Base-by-base conservation (phyloP, 2,797 vertebrate genomes). In the Oreonectes daqikongensis region DNA sequence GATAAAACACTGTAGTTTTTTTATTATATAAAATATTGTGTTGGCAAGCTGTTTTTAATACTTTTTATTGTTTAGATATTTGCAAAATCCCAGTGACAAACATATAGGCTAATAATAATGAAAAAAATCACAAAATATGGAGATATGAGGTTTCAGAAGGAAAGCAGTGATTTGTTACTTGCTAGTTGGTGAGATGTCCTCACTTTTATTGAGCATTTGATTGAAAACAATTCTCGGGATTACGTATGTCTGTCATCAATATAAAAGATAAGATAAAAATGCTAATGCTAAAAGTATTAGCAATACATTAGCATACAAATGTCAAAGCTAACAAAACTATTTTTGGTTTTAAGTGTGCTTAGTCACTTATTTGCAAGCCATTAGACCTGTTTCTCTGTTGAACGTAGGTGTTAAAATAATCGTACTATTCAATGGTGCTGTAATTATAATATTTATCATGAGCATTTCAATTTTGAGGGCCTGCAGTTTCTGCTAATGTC, bases 401-500 rank as follows among this genome's bases (percentile, higher is more conserved):
- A 53, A 20, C 38, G 32, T 53, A 74, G 60, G 17, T 67, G 35
- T 46, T 32, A 26, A 53, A 67, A 46, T 26, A 32, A 46, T 57
- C 22, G 55, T 44, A 35, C 50, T 22, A 28, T 74, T 38, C n/a
- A 52, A 73, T 15, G 32, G 60, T 28, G 30, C 46, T 53, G 32
- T 64, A 52, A 53, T 53, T 65, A 2, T 65, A 28, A 22, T 57
- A 46, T 32, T 67, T 75, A 57, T 22, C 61, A 24, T 12, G 22
- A 0, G 3, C 50, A 67, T 66, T 74, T 55, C 30, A 2, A 52
- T 50, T 72, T 44, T 63, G 48, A 35, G 14, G n/a, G 14, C 5
- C 10, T 73, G 44, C 20, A 63, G 35, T 63, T 63, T 12, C 14
- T 17, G 15, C 5, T 30, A 18, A 17, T 32, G 28, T 72, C 55